Evolutionary conservation across 2,113 vertebrate genomes (phyloP).

Genomic region (Apistogramma diplotaenia): DNA sequence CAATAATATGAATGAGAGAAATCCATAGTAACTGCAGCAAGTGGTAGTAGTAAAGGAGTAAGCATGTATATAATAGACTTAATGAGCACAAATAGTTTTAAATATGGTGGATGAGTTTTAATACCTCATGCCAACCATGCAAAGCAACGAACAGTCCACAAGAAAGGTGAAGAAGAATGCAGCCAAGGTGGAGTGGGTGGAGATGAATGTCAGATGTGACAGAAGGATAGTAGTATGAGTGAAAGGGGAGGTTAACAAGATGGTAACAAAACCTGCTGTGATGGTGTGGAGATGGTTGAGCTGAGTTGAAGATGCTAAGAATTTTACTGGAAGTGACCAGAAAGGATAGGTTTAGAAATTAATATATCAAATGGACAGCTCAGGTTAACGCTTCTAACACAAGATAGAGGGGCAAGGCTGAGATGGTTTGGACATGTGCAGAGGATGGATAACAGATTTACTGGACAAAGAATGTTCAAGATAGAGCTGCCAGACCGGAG

Average conservation of each 20-base stretch:
- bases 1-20: no score
- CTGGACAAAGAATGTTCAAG: no score
- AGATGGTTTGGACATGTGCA: no score
- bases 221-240: background rate
- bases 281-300: background rate
- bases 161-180: background rate
- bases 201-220: background rate
- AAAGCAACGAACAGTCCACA: background rate
- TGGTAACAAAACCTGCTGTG: background rate
- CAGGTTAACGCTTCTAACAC: rapidly evolving
- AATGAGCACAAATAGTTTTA: background rate
- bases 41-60: no score
- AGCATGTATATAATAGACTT: background rate
- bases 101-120: background rate
- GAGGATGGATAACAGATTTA: no score
- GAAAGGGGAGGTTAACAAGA: background rate
- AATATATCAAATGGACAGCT: background rate
- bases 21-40: no score
- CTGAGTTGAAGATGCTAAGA: background rate
- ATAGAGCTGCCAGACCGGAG: no score
- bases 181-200: background rate
- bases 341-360: background rate
- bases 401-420: background rate
- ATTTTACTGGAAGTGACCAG: background rate
- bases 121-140: background rate